Base-by-base conservation (phyloP, 2,797 vertebrate genomes). In the Rhadinocentrus ornatus region DNA sequence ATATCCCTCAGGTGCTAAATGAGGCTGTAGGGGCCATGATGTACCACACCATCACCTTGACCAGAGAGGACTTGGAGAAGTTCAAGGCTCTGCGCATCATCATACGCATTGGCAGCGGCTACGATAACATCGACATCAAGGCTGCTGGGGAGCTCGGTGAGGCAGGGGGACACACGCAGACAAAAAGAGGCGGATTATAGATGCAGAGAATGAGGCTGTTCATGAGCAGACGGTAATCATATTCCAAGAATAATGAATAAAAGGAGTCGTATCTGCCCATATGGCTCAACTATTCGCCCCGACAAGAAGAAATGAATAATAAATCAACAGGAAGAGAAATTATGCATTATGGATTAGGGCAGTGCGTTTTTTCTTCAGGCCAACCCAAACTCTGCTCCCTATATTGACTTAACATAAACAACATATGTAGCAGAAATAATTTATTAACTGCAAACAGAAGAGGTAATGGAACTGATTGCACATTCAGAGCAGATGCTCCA, bases 31-130 rank as follows among this genome's bases (percentile, higher is more conserved):
- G 97, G 0, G 98, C 98, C 34, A 97, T 99, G 96, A 97, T 99
- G 97, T 99, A 99, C 91, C 98, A 99, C 94, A 99, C 97, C 75
- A 99, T 99, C 94, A 99, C 98, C 1, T 94, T 99, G 85, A 99
- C 97, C 71, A 91, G 98, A 65, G 98, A 99, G 83, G 98, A 99
- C 87, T 90, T 99, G 88, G 98, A 99, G 93, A 99, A 99, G 93
- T 99, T 99, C 93, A 99, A 99, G 91, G 97, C 97, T 12, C 93
- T 99, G 56, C 89, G 98, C 59, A 96, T 99, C 89, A 97, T 99
- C 37, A 97, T 99, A 71, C 95, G 97, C 74, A 98, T 99, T 63
- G 98, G 98, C 91, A 99, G 98, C 3, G 97, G 98, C 88, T 99
- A 96, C 15, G 97, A 99, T 94, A 99, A 99, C 83, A 96, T 99